Conservation (phyloP, 2,113 vertebrate species). For the Campylomormyrus tamandua region DNA sequence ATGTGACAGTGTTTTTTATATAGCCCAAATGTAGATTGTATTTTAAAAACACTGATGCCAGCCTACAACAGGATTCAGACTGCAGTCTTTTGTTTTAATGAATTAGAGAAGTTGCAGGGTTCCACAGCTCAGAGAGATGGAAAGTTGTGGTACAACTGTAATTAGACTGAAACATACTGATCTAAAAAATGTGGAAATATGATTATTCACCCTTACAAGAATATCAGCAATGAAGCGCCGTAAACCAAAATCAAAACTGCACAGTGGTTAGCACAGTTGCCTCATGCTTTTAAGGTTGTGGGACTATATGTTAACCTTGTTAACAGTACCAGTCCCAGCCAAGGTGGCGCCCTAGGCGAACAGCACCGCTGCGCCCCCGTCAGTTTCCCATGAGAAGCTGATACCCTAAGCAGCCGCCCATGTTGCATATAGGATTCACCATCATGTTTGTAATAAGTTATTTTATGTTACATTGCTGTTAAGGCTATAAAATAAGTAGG, state of each 20-base stretch:
- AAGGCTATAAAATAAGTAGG: background rate
- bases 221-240: background rate
- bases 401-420: background rate
- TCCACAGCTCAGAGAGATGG: background rate
- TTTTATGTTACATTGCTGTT: background rate
- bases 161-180: background rate
- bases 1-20: background rate
- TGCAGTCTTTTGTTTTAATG: background rate
- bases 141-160: background rate
- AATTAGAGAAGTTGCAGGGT: background rate
- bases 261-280: background rate
- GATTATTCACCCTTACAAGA: background rate
- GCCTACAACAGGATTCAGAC: background rate
- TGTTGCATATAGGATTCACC: background rate
- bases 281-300: background rate
- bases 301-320: background rate
- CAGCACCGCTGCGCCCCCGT: background rate
- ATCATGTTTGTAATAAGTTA: background rate
- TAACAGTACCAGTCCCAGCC: background rate
- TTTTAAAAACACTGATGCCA: background rate
- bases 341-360: background rate
- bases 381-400: background rate
- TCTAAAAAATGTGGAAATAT: background rate
- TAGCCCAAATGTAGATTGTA: background rate
- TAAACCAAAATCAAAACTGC: background rate